phyloP scores from a whole-genome alignment of 2,113 vertebrate species.

The Leptosomus discolor region DNA sequence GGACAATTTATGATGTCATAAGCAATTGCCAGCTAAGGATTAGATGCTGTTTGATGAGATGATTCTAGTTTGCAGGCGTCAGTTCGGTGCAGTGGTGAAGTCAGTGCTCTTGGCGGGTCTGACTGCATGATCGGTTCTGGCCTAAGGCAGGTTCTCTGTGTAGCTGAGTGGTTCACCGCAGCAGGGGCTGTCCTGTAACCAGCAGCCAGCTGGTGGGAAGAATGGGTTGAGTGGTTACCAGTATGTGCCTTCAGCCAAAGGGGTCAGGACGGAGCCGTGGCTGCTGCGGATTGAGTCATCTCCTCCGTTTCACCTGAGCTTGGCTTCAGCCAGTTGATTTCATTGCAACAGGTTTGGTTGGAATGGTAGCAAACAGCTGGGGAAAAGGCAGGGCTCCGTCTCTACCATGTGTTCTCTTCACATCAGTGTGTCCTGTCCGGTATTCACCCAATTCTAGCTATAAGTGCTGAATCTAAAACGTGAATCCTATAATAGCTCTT shows the following conservation, averaged over 20 bases:
- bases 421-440: rapidly evolving
- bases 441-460: neutral
- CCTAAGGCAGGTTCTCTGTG: rapidly evolving
- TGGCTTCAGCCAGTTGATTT: neutral
- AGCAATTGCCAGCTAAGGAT: neutral
- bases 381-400: neutral
- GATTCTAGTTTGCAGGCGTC: neutral
- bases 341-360: rapidly evolving
- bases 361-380: neutral
- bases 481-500: neutral
- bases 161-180: neutral
- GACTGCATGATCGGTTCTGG: rapidly evolving
- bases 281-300: neutral
- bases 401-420: rapidly evolving
- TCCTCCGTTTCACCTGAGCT: neutral
- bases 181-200: rapidly evolving
- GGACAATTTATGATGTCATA: neutral
- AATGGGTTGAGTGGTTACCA: rapidly evolving
- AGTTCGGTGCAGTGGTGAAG: neutral
- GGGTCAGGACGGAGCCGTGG: rapidly evolving
- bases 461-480: neutral
- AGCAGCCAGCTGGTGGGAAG: neutral
- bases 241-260: neutral
- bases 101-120: neutral
- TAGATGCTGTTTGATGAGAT: neutral